Evolutionary conservation across 2,113 vertebrate genomes (phyloP).

Genomic region (Actinemys pallida): DNA sequence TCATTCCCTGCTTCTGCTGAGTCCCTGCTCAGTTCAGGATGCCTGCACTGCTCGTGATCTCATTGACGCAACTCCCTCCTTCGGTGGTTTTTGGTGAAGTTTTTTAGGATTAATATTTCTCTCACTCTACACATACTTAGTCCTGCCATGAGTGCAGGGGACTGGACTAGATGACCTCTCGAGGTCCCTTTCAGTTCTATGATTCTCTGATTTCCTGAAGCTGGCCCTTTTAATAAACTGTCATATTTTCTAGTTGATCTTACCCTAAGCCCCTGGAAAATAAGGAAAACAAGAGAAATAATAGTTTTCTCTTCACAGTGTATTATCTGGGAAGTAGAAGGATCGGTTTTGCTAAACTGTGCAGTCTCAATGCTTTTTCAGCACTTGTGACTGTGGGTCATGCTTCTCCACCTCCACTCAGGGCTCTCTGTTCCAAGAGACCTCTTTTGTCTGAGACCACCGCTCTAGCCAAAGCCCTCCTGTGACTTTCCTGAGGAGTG

Average conservation of each 20-base stretch:
- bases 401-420: not conserved
- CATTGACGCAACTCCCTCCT: not conserved
- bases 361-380: not conserved
- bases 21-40: not conserved
- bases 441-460: not conserved
- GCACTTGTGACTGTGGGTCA: not conserved
- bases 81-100: not conserved
- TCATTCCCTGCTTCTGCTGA: not conserved
- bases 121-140: not conserved
- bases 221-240: not conserved
- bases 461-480: not conserved
- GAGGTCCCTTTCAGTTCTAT: too few species aligned
- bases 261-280: not conserved
- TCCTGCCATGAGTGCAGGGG: too few species aligned
- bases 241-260: not conserved
- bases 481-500: not conserved
- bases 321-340: not conserved
- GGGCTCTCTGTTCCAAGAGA: accelerated
- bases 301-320: not conserved
- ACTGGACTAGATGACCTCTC: too few species aligned
- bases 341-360: not conserved
- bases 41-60: not conserved
- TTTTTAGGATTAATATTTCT: not conserved
- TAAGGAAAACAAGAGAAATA: not conserved
- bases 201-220: not conserved